Conservation (phyloP, 2,888 invertebrate species). For the Trileptium ribeirensis region DNA sequence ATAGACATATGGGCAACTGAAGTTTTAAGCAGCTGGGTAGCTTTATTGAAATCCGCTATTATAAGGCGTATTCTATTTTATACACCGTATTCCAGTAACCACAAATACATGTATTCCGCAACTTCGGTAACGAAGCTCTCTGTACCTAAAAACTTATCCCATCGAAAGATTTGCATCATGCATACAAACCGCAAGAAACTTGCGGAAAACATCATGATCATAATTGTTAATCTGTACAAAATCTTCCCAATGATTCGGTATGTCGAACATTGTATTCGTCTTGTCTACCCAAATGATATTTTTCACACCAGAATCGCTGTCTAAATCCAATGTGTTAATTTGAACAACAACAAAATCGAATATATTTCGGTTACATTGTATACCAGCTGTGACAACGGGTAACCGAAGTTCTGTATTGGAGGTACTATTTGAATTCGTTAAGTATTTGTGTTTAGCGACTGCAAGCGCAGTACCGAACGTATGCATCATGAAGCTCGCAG, state of each 20-base stretch:
- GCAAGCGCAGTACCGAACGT: conserved; percentile 26
- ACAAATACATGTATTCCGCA: too few species aligned
- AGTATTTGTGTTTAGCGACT: conserved; percentile 18
- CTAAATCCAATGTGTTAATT: conserved; percentile 62
- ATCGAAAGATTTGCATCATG: background rate
- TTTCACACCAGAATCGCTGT: conserved; percentile 58
- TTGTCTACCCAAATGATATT: conserved; percentile 70
- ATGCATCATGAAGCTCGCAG: conserved; percentile 26
- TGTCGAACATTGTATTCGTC: conserved; percentile 55
- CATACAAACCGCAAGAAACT: conserved; percentile 63
- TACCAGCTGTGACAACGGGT: conserved; percentile 72
- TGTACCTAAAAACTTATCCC: background rate
- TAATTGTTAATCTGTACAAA: conserved; percentile 66
- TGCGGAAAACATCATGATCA: conserved; percentile 69
- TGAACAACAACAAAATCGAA: conserved; percentile 77
- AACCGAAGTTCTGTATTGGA: conserved; percentile 60
- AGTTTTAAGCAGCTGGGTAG: too few species aligned
- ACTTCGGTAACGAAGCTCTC: too few species aligned
- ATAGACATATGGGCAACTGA: too few species aligned
- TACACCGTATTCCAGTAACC: too few species aligned
- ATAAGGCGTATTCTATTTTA: too few species aligned
- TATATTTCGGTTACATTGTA: conserved; percentile 69
- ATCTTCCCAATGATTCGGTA: conserved; percentile 60
- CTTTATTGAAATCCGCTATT: too few species aligned
- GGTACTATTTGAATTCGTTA: background rate